Percentiles rank a stretch among this genome's conserved stretches.
phyloP scores from a whole-genome alignment of 2,113 vertebrate genomes.

The Regulus satrapa region DNA sequence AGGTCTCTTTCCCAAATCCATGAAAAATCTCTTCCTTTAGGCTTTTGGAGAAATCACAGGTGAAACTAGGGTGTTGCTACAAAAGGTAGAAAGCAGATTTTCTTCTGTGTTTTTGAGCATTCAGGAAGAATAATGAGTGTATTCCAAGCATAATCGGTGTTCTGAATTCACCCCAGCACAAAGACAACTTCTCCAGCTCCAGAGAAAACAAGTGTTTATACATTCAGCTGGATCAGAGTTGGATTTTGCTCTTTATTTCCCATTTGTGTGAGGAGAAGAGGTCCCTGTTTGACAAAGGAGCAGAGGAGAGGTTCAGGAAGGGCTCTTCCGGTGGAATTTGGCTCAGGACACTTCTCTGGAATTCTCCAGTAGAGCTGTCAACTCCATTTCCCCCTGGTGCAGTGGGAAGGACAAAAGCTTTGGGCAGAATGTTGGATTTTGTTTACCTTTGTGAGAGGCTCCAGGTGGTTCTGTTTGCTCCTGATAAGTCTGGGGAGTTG shows the following conservation, averaged over 20 bases:
- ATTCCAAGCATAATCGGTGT: background rate
- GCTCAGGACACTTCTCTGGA: background rate
- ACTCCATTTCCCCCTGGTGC: fast-evolving
- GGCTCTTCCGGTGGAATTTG: background rate
- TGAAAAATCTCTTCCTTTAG: background rate
- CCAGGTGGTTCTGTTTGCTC: background rate
- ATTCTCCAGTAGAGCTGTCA: background rate
- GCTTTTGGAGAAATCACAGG: background rate
- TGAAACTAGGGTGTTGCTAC: background rate
- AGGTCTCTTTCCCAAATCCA: background rate
- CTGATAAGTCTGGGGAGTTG: background rate
- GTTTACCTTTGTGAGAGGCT: background rate
- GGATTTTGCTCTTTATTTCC: background rate
- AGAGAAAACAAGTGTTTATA: background rate
- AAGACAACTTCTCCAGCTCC: background rate
- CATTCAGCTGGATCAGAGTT: background rate
- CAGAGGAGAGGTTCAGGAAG: background rate
- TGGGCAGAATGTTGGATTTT: background rate
- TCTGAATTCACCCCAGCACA: background rate
- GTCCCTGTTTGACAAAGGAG: background rate
- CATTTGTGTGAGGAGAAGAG: background rate
- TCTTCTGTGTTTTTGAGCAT: background rate
- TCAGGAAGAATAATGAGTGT: background rate
- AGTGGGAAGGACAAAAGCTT: background rate
- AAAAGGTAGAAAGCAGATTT: background rate